Base-by-base conservation (phyloP, 2,888 invertebrate genomes). In the Amiota communis region DNA sequence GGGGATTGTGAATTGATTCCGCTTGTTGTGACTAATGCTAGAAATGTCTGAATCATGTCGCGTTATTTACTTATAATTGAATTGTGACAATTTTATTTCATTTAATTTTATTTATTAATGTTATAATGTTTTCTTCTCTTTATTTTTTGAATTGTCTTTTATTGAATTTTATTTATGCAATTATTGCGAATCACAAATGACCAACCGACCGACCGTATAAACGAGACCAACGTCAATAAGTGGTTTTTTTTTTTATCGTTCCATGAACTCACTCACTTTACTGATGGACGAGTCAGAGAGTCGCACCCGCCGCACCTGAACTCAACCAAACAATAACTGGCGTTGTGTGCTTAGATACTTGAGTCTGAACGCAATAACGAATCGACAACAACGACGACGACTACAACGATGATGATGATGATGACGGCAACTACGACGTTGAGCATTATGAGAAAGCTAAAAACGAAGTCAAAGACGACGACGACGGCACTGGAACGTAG, bases 281-380 rank as follows among this genome's bases (percentile, higher is more conserved):
- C 36, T 36, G 36, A 36, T 36, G 17, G 15, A 12, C 12, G 17
- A 20, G 9, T 15, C 59, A 15, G 59, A 59, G 59, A 59, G 13
- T 59, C 59, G 23, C 76, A 77, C 65, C 84, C 77, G 83, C 85
- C 82, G 79, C 83, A 84, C 86, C 86, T 85, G 86, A 83, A 81
- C 83, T 79, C 86, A 85, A 59, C 78, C 83, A 78, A 20, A 59
- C 84, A 76, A 73, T 76, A 77, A 77, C 82, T 79, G 81, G 85
- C 83, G 77, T 15, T 9, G 17, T 15, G 59, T 20, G 59, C 23
- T 20, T 36, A 59, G 17, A 17, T 48, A 65, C 47, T n/a, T 10
- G 47, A 63, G 46, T n/a, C 8, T 36, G 36, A 36, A 36, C 36
- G 36, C 36, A 36, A 36, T 36, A 36, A 36, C 36, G 12, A 53